Percentiles rank a stretch among this genome's conserved stretches.
These are phyloP conservation scores for Dermolepida albohirtum DNA, from an alignment of 2,888 invertebrate species.

Conservation along the genomic window DNA sequence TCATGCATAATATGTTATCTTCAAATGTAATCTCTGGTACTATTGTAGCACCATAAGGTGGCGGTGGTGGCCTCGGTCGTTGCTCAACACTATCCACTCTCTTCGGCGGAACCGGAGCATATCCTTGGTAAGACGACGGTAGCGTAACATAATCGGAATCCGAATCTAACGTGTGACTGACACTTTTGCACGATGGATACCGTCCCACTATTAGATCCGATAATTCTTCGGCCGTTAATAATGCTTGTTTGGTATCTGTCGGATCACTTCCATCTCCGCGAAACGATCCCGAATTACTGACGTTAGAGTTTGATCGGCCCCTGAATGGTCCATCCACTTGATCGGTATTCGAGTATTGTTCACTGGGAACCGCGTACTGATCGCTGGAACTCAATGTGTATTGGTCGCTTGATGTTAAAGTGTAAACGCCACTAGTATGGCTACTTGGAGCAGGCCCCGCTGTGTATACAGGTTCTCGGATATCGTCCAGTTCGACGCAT, in stretches of 20 bases:
- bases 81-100: conserved; percentile 73
- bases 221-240: conserved; percentile 85
- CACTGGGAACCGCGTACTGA: conserved; percentile 56
- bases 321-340: conserved; percentile 70
- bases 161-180: conserved; percentile 87
- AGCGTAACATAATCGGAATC: conserved; percentile 91
- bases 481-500: conserved; percentile 75
- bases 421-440: conserved; percentile 88
- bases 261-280: conserved; percentile 92
- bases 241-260: conserved; percentile 71
- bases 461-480: conserved; percentile 66
- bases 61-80: conserved; percentile 64
- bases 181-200: conserved; percentile 82
- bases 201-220: conserved; percentile 86
- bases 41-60: conserved; percentile 63
- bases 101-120: conserved; percentile 76
- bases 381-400: conserved; percentile 61
- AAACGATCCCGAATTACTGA: conserved; percentile 83
- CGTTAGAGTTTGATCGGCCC: conserved; percentile 80
- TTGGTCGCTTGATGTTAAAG: conserved; percentile 76
- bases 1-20: conserved; percentile 60
- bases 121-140: conserved; percentile 66
- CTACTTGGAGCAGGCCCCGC: conserved; percentile 78
- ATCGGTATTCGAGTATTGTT: conserved; percentile 53
- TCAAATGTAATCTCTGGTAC: conserved; percentile 50